These are phyloP conservation scores for Lepidocyrtinus sp. DNA, from an alignment of 2,888 invertebrate species.

Conservation along the genomic window DNA sequence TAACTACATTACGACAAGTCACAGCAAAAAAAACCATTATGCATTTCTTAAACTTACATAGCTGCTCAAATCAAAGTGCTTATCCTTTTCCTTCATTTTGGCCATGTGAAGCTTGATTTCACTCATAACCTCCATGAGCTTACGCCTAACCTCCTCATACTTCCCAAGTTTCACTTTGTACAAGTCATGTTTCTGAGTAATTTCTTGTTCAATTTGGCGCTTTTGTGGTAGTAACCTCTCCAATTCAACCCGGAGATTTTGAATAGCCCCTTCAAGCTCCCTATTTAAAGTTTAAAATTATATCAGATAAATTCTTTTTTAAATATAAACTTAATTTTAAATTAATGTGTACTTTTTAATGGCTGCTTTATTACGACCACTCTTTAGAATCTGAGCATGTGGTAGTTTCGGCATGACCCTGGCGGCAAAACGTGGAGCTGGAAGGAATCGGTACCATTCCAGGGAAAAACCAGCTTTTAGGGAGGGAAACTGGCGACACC, in stretches of 20 bases:
- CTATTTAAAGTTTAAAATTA: conserved; percentile 32
- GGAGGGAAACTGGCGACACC: conserved; percentile 28
- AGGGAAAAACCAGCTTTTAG: conserved; percentile 58
- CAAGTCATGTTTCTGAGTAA: conserved; percentile 16
- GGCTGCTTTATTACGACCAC: conserved; percentile 34
- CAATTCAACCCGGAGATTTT: too few relatives aligned
- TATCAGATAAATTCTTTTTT: conserved; percentile 3
- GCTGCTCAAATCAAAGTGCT: conserved; percentile 36
- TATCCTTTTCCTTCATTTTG: conserved; percentile 20
- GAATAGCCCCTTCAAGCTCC: conserved; percentile 27
- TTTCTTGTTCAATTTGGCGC: conserved; percentile 27
- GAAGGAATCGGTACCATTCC: conserved; percentile 63
- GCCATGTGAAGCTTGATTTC: conserved; percentile 26
- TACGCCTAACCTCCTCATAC: background rate
- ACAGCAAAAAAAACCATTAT: background rate
- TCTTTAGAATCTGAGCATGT: conserved; percentile 39
- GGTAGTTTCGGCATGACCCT: conserved; percentile 27
- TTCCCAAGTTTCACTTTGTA: conserved; percentile 22
- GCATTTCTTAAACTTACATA: conserved; percentile 37
- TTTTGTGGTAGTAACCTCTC: conserved; percentile 34
- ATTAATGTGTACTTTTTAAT: conserved; percentile 41
- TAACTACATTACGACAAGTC: too few relatives aligned
- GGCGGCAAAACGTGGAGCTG: conserved; percentile 61
- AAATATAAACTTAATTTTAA: background rate
- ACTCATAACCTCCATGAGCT: conserved; percentile 22